These are phyloP conservation scores for Priocnemis perturbator DNA, from an alignment of 2,888 invertebrate genomes.

Conservation along the genomic window DNA sequence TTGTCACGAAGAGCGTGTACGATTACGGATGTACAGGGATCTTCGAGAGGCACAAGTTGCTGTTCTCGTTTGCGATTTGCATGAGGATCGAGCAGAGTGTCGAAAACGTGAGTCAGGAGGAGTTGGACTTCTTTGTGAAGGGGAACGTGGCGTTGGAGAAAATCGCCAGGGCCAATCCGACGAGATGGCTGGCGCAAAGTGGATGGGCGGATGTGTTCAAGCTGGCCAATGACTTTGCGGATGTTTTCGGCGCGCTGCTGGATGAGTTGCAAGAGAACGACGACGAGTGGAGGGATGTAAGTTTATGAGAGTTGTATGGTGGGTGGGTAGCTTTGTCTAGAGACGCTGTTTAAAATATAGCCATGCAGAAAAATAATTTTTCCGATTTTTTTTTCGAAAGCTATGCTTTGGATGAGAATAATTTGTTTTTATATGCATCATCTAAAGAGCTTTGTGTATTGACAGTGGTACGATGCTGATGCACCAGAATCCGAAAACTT, in stretches of 20 bases:
- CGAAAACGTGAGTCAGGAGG: slow-evolving; percentile 79
- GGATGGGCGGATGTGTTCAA: slow-evolving; percentile 92
- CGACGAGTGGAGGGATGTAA: slow-evolving; percentile 83
- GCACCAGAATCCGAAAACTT: slow-evolving; percentile 84
- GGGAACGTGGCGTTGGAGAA: slow-evolving; percentile 89
- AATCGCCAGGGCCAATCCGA: slow-evolving; percentile 81
- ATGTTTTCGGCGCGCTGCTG: slow-evolving; percentile 81
- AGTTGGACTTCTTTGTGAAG: slow-evolving; percentile 94
- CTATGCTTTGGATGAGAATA: too few relatives aligned
- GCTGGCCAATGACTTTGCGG: slow-evolving; percentile 82
- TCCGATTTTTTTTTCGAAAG: too few relatives aligned
- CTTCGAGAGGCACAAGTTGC: slow-evolving; percentile 92
- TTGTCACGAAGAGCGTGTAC: slow-evolving; percentile 91
- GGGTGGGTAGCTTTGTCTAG: too few relatives aligned
- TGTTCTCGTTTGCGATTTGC: slow-evolving; percentile 94
- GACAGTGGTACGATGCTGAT: slow-evolving; percentile 90
- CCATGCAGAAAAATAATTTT: too few relatives aligned
- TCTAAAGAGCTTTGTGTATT: too few relatives aligned
- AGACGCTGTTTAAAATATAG: too few relatives aligned
- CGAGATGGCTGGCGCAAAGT: slow-evolving; percentile 83
- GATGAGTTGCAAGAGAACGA: slow-evolving; percentile 78
- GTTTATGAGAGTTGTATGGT: slow-evolving; percentile 14
- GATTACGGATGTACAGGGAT: slow-evolving; percentile 95
- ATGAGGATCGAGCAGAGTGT: slow-evolving; percentile 87
- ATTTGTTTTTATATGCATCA: too few relatives aligned